Base-by-base conservation (phyloP, 30 jellyfish, hydroid and myxozoan species). In the Pelagia noctiluca region DNA sequence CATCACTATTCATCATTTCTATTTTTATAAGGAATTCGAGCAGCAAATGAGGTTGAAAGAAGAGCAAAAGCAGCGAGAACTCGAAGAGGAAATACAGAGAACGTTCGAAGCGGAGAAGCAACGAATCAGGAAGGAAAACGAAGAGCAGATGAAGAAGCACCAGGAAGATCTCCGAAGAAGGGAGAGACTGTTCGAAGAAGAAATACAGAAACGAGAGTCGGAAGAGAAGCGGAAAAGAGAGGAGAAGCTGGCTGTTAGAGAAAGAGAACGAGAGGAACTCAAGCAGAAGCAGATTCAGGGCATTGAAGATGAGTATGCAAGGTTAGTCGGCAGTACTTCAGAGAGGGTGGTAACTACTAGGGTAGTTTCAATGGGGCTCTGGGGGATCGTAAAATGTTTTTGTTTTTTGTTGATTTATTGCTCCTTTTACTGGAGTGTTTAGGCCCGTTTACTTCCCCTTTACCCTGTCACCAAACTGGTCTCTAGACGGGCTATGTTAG, bases 21-120 rank as follows among this genome's bases (percentile, higher is more conserved):
- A 42, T 42, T 42, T 42, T 42, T 42, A 8, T 8, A 42, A 42
- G 57, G 57, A 42, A 16, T 60, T 60, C 10, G 79, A 66, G 22
- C 21, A 21, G 60, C 52, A 66, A 28, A 21, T n/a, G 26, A 66
- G 31, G 63, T 66, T 29, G 79, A 66, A 22, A 22, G 26, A 31
- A 31, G 60, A 22, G 61, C 67, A 66, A 66, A 31, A 10, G 61
- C 63, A 66, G 60, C 54, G 79, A 77, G 89, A 77, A 77, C 52
- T 3, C 3, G 79, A 66, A 66, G 79, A 21, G 63, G 61, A 62
- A 21, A 8, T 18, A 7, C 10, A 71, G 36, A 46, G 84, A 35
- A 71, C 32, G 24, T 4, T 16, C 80, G 38, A 71, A 7, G 80
- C 12, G 28, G 76, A 30, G 36, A 38, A 38, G 38, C 32, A 30